A percentile compares a stretch with the other conserved stretches of the same genome.
Evolutionary conservation across 2,888 invertebrate genomes (phyloP).

Genomic region (Macroteleia sp.): DNA sequence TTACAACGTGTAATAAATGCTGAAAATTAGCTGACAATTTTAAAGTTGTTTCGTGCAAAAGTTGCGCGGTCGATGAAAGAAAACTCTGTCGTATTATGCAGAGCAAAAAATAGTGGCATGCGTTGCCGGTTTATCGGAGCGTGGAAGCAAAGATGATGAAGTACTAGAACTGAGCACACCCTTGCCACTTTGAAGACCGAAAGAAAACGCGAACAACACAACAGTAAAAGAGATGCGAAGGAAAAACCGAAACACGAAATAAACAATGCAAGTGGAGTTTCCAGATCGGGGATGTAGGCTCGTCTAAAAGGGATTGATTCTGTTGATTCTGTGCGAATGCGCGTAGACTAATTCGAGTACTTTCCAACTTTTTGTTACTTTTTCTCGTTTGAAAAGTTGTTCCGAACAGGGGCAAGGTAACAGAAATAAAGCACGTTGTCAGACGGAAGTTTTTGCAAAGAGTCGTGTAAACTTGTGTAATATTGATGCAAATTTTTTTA

Average conservation of each 20-base stretch:
- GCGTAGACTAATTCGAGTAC: slow-evolving; percentile 5
- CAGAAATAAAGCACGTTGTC: slow-evolving; percentile 8
- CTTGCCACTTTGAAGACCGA: slow-evolving; percentile 16
- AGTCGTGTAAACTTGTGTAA: slow-evolving; percentile 3
- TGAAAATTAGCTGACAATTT: slow-evolving; percentile 11
- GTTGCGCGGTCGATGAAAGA: slow-evolving; percentile 11
- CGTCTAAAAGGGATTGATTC: background rate
- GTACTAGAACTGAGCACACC: slow-evolving; percentile 10
- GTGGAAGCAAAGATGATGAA: slow-evolving; percentile 14
- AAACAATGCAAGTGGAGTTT: background rate
- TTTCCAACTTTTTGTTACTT: background rate
- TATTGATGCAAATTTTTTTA: slow-evolving; percentile 1
- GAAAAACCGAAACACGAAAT: slow-evolving; percentile 5
- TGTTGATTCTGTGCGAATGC: slow-evolving; percentile 10
- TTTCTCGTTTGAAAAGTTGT: slow-evolving; percentile 2
- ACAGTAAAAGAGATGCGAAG: background rate
- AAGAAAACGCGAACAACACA: slow-evolving; percentile 1
- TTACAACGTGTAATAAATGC: too few relatives aligned
- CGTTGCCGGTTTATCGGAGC: slow-evolving; percentile 17
- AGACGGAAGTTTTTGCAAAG: background rate
- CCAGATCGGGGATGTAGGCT: too few relatives aligned
- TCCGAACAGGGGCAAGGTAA: slow-evolving; percentile 16
- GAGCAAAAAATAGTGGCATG: slow-evolving; percentile 13
- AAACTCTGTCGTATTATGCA: background rate
- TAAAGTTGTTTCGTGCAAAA: slow-evolving; percentile 1